These are phyloP conservation scores for Etheostoma nigrum DNA, from an alignment of 2,797 vertebrate species.

Conservation along the genomic window DNA sequence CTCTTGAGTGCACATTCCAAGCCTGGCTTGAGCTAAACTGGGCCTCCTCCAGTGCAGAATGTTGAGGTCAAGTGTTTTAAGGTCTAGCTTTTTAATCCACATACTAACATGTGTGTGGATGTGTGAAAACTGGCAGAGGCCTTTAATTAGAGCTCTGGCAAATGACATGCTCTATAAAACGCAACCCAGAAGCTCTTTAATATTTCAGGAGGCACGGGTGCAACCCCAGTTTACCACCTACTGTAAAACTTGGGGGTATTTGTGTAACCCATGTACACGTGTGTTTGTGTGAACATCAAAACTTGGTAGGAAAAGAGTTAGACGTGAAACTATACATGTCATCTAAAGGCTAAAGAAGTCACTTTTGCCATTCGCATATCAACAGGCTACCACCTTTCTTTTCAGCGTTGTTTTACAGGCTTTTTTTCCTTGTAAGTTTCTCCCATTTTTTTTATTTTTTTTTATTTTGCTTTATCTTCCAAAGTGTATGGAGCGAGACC, in stretches of 20 bases:
- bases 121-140: slow-evolving; percentile 63
- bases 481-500: slow-evolving; percentile 39
- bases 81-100: slow-evolving; percentile 50
- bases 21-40: slow-evolving; percentile 13
- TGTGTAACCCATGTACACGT: neutral
- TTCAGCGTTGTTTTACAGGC: slow-evolving; percentile 2
- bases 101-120: slow-evolving; percentile 50
- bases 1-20: slow-evolving; percentile 44
- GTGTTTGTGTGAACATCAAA: neutral
- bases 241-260: slow-evolving; percentile 30
- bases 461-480: slow-evolving; percentile 34
- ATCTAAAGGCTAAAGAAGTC: neutral
- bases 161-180: slow-evolving; percentile 60
- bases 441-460: neutral
- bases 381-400: slow-evolving; percentile 3
- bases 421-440: slow-evolving; percentile 42
- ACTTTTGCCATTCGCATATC: neutral
- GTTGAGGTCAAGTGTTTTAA: slow-evolving; percentile 40
- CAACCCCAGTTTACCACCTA: slow-evolving; percentile 33
- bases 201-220: slow-evolving; percentile 13
- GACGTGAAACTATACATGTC: neutral
- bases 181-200: slow-evolving; percentile 43
- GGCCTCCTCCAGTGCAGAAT: slow-evolving; percentile 1
- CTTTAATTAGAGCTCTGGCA: slow-evolving; percentile 60
- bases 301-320: neutral